A percentile compares a stretch with the other conserved stretches of the same genome.
phyloP scores from a whole-genome alignment of 2,888 invertebrate species.

The Megamerina dolium region DNA sequence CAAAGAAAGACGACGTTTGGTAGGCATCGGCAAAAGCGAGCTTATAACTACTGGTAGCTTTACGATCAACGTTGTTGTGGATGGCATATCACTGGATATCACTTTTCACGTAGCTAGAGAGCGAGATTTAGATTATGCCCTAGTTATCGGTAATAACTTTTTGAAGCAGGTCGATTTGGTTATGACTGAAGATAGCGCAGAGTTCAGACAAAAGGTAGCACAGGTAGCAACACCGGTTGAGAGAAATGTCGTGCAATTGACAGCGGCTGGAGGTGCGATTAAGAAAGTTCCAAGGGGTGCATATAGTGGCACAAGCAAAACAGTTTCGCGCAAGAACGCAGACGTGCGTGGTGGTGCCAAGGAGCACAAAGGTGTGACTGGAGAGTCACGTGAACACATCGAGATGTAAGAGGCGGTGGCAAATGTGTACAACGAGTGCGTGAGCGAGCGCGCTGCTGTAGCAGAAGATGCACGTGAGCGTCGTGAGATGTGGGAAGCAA shows the following conservation, averaged over 20 bases:
- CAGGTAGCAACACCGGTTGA: too few relatives aligned
- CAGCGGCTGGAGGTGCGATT: neutral
- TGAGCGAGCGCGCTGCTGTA: too few relatives aligned
- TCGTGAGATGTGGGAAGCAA: too few relatives aligned
- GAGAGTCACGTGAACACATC: neutral
- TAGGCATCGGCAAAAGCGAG: slow-evolving; percentile 9
- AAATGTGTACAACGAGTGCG: neutral
- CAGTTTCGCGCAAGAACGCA: neutral
- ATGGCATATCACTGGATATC: neutral
- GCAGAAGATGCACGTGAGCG: too few relatives aligned
- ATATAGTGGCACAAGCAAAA: too few relatives aligned
- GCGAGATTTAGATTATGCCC: slow-evolving; percentile 4
- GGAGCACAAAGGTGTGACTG: too few relatives aligned
- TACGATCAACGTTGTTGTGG: neutral
- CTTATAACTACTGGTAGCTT: slow-evolving; percentile 11
- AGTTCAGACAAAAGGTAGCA: slow-evolving; percentile 1
- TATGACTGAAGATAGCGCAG: neutral
- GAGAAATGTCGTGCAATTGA: too few relatives aligned
- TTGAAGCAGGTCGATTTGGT: neutral
- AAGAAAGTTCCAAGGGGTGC: neutral
- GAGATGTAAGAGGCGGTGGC: neutral
- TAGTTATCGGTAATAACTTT: slow-evolving; percentile 1
- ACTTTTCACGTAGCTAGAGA: slow-evolving; percentile 7
- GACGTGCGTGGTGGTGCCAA: too few relatives aligned
- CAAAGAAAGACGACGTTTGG: slow-evolving; percentile 7